These are phyloP conservation scores for Listrodromus nycthemerus DNA, from an alignment of 2,888 invertebrate genomes.

Conservation along the genomic window DNA sequence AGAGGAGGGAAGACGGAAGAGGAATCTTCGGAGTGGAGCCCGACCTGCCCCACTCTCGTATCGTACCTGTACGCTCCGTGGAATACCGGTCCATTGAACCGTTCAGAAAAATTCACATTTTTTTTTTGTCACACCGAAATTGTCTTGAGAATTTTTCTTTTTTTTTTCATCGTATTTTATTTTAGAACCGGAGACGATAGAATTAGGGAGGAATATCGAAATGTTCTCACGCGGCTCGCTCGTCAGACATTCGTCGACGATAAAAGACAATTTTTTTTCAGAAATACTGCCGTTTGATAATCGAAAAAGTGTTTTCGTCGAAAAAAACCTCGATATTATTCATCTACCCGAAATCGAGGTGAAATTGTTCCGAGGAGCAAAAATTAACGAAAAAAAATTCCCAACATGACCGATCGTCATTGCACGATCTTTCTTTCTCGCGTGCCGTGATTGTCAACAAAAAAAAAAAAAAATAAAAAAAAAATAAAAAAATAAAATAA, in stretches of 20 bases:
- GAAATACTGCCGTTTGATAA: too few relatives aligned
- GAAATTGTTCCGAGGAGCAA: background rate
- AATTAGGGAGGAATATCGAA: too few relatives aligned
- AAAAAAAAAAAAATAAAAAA: background rate
- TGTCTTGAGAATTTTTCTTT: too few relatives aligned
- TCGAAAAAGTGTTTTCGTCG: too few relatives aligned
- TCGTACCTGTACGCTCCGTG: slow-evolving; percentile 20
- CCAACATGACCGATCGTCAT: background rate
- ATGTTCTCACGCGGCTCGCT: too few relatives aligned
- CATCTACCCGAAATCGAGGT: too few relatives aligned
- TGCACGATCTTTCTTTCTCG: background rate
- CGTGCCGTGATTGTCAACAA: background rate
- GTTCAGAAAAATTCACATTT: background rate
- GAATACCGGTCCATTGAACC: slow-evolving; percentile 28
- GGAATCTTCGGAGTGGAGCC: slow-evolving; percentile 34
- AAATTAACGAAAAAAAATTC: background rate
- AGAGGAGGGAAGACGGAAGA: slow-evolving; percentile 52
- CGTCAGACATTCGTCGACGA: too few relatives aligned
- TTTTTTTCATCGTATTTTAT: too few relatives aligned
- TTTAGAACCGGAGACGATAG: background rate
- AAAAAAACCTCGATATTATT: too few relatives aligned
- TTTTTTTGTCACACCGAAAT: background rate
- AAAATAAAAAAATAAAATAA: background rate
- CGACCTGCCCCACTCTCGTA: slow-evolving; percentile 54
- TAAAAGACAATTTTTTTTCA: too few relatives aligned